phyloP scores from a whole-genome alignment of 2,113 vertebrate genomes.

The Athene cunicularia region DNA sequence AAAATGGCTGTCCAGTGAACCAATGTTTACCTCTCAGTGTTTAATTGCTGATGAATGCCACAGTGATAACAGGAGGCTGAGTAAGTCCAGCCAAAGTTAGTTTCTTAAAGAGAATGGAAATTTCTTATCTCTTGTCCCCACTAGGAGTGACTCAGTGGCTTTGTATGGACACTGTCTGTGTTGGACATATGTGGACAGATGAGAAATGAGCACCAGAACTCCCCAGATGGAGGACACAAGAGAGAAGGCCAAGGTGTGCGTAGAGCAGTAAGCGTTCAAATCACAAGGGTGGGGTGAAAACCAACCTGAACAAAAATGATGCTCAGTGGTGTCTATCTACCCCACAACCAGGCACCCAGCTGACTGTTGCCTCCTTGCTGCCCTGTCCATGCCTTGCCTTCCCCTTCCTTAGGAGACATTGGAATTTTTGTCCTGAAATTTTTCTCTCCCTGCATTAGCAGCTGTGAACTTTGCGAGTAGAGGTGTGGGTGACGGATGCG shows the following conservation, averaged over 20 bases:
- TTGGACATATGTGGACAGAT: neutral
- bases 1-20: neutral
- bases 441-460: neutral
- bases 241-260: neutral
- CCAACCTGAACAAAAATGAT: neutral
- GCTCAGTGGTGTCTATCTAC: neutral
- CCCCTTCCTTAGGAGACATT: neutral
- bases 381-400: neutral
- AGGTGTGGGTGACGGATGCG: rapidly evolving
- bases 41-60: neutral
- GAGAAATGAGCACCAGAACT: neutral
- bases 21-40: neutral
- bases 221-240: rapidly evolving
- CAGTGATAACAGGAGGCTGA: neutral
- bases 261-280: neutral
- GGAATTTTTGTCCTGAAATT: neutral
- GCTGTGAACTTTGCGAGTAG: neutral
- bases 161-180: neutral
- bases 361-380: neutral
- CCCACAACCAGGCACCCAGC: neutral
- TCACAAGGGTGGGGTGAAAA: neutral
- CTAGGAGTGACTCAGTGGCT: neutral
- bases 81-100: neutral
- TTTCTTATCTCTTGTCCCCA: neutral
- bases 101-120: neutral